phyloP scores from a whole-genome alignment of 2,113 vertebrate species.

The Sakesphorus luctuosus region DNA sequence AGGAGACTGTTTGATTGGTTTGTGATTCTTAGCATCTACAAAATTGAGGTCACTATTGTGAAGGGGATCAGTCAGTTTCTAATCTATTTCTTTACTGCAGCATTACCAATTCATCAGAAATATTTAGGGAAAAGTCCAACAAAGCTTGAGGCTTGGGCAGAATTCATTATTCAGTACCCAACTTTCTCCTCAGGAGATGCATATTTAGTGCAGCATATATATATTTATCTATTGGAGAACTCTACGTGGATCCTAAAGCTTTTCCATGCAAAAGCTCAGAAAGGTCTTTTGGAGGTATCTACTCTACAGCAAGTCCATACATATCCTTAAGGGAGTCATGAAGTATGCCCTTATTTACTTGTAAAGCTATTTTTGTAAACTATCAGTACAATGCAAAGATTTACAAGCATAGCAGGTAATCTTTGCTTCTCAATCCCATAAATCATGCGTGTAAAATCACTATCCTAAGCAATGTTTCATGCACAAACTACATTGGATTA shows the following conservation, averaged over 20 bases:
- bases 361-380: not conserved
- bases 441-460: not conserved
- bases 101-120: slow-evolving; percentile 39
- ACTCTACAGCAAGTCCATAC: not conserved
- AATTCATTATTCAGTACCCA: slow-evolving; percentile 53
- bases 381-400: not conserved
- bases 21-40: slow-evolving; percentile 48
- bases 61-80: slow-evolving; percentile 43
- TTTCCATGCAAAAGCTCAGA: not conserved
- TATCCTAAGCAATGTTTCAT: not conserved
- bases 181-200: slow-evolving; percentile 20
- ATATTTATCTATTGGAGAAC: not conserved
- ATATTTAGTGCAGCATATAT: not conserved
- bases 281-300: not conserved
- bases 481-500: not conserved
- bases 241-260: not conserved
- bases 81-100: slow-evolving; percentile 49
- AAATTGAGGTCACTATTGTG: slow-evolving; percentile 58
- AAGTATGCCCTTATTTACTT: not conserved
- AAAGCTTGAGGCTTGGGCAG: slow-evolving; percentile 4
- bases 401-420: not conserved
- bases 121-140: slow-evolving; percentile 17
- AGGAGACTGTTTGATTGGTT: slow-evolving; percentile 17
- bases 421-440: not conserved
- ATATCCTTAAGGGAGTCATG: not conserved